Percentiles rank a stretch among this genome's conserved stretches.
Evolutionary conservation across 2,888 invertebrate species (phyloP).

Genomic region (Hirtodrosophila histrioides): DNA sequence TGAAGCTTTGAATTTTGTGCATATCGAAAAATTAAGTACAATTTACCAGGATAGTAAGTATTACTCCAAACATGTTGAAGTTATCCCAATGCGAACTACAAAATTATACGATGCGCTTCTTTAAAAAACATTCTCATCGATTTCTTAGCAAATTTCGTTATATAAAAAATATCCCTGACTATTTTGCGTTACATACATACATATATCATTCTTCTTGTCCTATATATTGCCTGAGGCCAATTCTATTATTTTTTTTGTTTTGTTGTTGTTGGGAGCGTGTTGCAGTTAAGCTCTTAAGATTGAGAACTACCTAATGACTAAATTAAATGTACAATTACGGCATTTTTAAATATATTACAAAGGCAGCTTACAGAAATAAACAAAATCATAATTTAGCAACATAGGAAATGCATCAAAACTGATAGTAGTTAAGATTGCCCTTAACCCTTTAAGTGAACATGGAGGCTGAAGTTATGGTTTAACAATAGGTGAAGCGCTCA

Average conservation of each 20-base stretch:
- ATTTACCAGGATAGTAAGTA: constrained; percentile 35
- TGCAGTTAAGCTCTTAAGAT: constrained; percentile 71
- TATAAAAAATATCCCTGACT: constrained; percentile 80
- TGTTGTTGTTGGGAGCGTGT: constrained; percentile 52
- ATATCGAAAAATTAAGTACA: constrained; percentile 62
- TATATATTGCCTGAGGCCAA: constrained; percentile 67
- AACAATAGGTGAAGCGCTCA: constrained; percentile 50
- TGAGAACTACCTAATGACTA: constrained; percentile 54
- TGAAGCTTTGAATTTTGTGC: constrained; percentile 82
- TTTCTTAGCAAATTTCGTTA: constrained; percentile 62
- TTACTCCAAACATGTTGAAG: constrained; percentile 13
- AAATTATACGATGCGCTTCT: constrained; percentile 60
- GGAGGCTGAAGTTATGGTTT: constrained; percentile 16
- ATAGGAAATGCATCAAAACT: constrained; percentile 53
- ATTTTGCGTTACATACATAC: constrained; percentile 49
- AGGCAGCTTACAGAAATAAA: constrained; percentile 64
- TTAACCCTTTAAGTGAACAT: constrained; percentile 48
- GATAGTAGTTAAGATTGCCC: constrained; percentile 33
- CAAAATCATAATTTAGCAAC: constrained; percentile 44
- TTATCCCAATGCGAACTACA: constrained; percentile 48
- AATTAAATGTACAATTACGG: constrained; percentile 60
- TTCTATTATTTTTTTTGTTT: constrained; percentile 33
- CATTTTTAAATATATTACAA: constrained; percentile 71
- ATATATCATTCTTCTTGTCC: constrained; percentile 18
- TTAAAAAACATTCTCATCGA: constrained; percentile 45